Evolutionary conservation across 1,140 invertebrate species (phyloP).

Genomic region (Tribolium castaneum): DNA sequence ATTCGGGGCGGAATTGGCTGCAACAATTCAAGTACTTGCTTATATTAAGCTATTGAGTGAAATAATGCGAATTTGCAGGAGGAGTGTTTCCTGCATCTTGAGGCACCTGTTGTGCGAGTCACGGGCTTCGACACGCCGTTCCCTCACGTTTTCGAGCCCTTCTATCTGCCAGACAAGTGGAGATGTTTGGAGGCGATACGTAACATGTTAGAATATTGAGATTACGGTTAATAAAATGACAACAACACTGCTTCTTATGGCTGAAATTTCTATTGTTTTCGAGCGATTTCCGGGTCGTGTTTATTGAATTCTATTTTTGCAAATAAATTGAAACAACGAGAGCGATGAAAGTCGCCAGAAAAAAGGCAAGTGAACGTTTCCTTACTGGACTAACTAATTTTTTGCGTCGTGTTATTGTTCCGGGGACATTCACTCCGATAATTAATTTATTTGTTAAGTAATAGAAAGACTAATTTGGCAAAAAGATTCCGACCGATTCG

Average conservation of each 20-base stretch:
- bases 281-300: not conserved
- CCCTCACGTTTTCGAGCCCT: slow-evolving; percentile 94
- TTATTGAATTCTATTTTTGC: slow-evolving; percentile 1
- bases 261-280: slow-evolving; percentile 10
- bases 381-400: not conserved
- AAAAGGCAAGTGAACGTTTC: slow-evolving; percentile 25
- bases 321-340: slow-evolving; percentile 21
- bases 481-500: not conserved
- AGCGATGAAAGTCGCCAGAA: slow-evolving; percentile 17
- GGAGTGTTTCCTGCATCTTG: slow-evolving; percentile 94
- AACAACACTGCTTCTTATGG: not conserved
- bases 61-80: slow-evolving; percentile 70
- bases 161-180: slow-evolving; percentile 96
- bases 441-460: slow-evolving; percentile 35
- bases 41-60: not conserved
- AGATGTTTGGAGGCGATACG: slow-evolving; percentile 87
- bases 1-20: slow-evolving; percentile 96
- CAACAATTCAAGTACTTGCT: slow-evolving; percentile 87
- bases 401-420: slow-evolving; percentile 26
- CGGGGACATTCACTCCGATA: slow-evolving; percentile 23
- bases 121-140: slow-evolving; percentile 99
- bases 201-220: slow-evolving; percentile 80
- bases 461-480: slow-evolving; percentile 6
- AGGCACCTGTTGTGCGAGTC: slow-evolving; percentile 91
- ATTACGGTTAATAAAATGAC: slow-evolving; percentile 9